Base-by-base conservation (phyloP, 2,797 vertebrate genomes). In the Siniperca scherzeri region DNA sequence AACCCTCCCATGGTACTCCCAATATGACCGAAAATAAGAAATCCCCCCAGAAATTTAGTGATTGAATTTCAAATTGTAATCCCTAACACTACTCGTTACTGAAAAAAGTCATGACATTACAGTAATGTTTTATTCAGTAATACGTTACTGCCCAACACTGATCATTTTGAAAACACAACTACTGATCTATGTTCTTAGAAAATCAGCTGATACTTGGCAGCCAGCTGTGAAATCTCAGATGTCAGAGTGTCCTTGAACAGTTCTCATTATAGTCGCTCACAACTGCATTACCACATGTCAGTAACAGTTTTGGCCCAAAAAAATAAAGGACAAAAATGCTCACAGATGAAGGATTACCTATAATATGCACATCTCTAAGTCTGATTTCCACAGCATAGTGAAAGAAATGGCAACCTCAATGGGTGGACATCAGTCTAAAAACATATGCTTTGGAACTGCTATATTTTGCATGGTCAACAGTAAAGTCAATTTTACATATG, bases 191-290 rank as follows among this genome's bases (percentile, higher is more conserved):
- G 14, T 36, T 36, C 21, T 57, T 10, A 17, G 14, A 66, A 48
- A 38, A 40, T 69, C 14, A 27, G 40, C 40, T 30, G 17, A 53
- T n/a, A n/a, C 33, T 46, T 48, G 68, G 14, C 19, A 42, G 42
- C 22, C 55, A 68, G 66, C 38, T 77, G 62, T 78, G 38, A 72
- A 67, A 77, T 67, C 10, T 46, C 42, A 17, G 44, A 66, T 50
- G n/a, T 65, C 48, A 2, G 2, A 10, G 17, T 21, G 38, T 59
- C 59, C 25, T 70, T 65, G 30, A 64, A 64, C 33, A 65, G 38
- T 61, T 69, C 46, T 59, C 22, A 33, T 13, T 33, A 60, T 10
- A 25, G 75, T 53, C 33, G n/a, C 25, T 44, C 40, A 55, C 14
- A 59, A 17, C 30, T 50, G n/a, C 65, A 50, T 68, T 10, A 33